Base-by-base conservation (phyloP, 2,113 vertebrate genomes). In the Colistium nudipinnis region DNA sequence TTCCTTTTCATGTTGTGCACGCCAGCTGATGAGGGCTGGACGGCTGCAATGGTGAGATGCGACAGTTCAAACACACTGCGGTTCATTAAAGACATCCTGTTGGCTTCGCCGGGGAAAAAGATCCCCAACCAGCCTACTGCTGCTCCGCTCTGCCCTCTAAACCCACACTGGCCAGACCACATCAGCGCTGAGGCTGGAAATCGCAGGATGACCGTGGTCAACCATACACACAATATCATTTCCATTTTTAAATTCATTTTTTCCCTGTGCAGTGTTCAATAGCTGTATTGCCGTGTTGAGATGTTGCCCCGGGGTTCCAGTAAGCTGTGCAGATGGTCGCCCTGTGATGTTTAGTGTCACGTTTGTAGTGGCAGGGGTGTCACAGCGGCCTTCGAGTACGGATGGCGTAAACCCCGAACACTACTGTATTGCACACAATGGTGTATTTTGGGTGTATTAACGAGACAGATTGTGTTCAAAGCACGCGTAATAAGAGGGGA, bases 51-150 rank as follows among this genome's bases (percentile, higher is more conserved):
- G 70, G 72, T 9, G 70, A 83, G 72, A 89, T 86, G 80, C 51
- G 80, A 88, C 87, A 86, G 83, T 84, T 90, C 82, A 90, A 87
- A 89, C 67, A 68, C 67, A 52, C 76, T 77, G 83, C 49, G 87
- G 85, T 89, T 90, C 86, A 91, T 88, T 89, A 90, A 87, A 84
- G 78, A 78, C 86, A 88, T 89, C 87, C 82, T 82, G 84, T 83
- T 85, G 79, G 84, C 74, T 81, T 60, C 6, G 13, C 48, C 49
- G 76, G 25, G 65, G 80, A 56, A 83, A 60, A 77, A 63, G 66
- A 76, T 67, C 69, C 72, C 33, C 38, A 83, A 74, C 38, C 79
- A 82, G 84, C 62, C 68, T 62, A 20, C 79, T 64, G 78, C 44
- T 81, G 77, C 80, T 79, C 65, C 17, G 31, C 65, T 75, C 78